Percentiles rank a stretch among this genome's conserved stretches.
These are phyloP conservation scores for Lasioglossum albipes DNA, from an alignment of 1,140 invertebrate genomes.

Conservation along the genomic window DNA sequence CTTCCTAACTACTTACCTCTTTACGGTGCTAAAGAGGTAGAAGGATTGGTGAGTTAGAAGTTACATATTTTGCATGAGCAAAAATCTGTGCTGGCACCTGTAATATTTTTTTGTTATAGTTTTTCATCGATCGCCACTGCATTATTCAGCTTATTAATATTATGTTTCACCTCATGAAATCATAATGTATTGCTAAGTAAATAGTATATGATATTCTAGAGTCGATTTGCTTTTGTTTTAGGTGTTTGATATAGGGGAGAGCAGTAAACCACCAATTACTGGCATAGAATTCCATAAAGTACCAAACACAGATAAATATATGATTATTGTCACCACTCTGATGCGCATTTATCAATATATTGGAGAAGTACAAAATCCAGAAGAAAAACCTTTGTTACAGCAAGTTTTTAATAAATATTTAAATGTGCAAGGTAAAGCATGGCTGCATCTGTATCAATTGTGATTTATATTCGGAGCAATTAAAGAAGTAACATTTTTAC, in stretches of 20 bases:
- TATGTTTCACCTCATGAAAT: constrained; percentile 8
- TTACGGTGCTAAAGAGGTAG: constrained; percentile 86
- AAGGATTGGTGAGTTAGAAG: constrained; percentile 84
- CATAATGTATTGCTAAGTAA: background rate
- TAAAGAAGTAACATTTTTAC: constrained; percentile 53
- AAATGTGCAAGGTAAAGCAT: constrained; percentile 83
- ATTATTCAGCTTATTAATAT: constrained; percentile 28
- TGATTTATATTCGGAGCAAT: background rate
- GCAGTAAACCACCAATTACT: constrained; percentile 88
- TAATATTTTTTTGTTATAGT: constrained; percentile 15
- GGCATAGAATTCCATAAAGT: constrained; percentile 91
- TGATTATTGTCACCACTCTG: constrained; percentile 91
- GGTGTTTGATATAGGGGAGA: constrained; percentile 92
- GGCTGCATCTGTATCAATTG: background rate
- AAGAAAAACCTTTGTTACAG: constrained; percentile 90
- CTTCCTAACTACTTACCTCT: constrained; percentile 87
- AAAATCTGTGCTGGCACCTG: background rate
- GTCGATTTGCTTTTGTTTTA: constrained; percentile 69
- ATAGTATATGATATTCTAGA: background rate
- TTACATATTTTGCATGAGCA: constrained; percentile 21
- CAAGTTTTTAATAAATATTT: constrained; percentile 92
- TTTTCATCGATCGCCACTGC: background rate
- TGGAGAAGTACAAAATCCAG: constrained; percentile 84
- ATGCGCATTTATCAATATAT: constrained; percentile 92
- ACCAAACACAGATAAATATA: constrained; percentile 85